phyloP scores from a whole-genome alignment of 92 coral and sea anemone genomes.

The Parazoanthus swiftii region DNA sequence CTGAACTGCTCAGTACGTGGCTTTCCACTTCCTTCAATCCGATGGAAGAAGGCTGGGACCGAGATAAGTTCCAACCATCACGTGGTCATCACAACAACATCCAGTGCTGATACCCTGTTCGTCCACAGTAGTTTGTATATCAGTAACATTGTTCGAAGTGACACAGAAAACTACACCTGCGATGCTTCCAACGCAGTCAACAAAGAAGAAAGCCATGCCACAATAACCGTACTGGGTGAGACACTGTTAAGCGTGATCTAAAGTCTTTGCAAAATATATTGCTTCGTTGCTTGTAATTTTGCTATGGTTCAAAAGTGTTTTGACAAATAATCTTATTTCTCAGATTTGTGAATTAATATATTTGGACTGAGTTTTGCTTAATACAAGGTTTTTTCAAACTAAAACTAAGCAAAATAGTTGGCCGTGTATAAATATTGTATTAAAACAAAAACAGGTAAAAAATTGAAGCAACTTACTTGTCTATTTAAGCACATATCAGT shows the following conservation, averaged over 20 bases:
- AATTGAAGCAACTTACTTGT: not conserved
- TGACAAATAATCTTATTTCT: too few relatives aligned
- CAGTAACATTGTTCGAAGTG: slow-evolving; percentile 8
- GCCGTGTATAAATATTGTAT: too few relatives aligned
- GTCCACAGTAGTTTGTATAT: slow-evolving; percentile 29
- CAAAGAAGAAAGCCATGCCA: not conserved
- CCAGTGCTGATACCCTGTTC: not conserved
- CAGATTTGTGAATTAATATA: too few relatives aligned
- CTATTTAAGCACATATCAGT: too few relatives aligned
- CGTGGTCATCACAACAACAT: not conserved
- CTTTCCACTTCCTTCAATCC: slow-evolving; percentile 51
- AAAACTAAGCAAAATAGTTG: too few relatives aligned
- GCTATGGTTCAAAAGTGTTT: too few relatives aligned
- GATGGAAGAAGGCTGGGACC: slow-evolving; percentile 51
- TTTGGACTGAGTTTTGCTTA: too few relatives aligned
- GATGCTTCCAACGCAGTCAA: slow-evolving; percentile 40
- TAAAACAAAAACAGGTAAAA: too few relatives aligned
- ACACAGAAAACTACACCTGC: slow-evolving; percentile 47
- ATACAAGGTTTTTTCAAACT: too few relatives aligned
- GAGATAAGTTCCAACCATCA: slow-evolving; percentile 1
- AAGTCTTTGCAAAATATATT: too few relatives aligned
- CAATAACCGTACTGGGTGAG: slow-evolving; percentile 53
- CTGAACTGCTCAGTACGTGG: slow-evolving; percentile 61
- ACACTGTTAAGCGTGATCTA: too few relatives aligned
- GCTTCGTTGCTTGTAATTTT: too few relatives aligned